Percentiles rank a stretch among this genome's conserved stretches.
phyloP scores from a whole-genome alignment of 2,113 vertebrate genomes.

The Pelecanoides urinatrix region DNA sequence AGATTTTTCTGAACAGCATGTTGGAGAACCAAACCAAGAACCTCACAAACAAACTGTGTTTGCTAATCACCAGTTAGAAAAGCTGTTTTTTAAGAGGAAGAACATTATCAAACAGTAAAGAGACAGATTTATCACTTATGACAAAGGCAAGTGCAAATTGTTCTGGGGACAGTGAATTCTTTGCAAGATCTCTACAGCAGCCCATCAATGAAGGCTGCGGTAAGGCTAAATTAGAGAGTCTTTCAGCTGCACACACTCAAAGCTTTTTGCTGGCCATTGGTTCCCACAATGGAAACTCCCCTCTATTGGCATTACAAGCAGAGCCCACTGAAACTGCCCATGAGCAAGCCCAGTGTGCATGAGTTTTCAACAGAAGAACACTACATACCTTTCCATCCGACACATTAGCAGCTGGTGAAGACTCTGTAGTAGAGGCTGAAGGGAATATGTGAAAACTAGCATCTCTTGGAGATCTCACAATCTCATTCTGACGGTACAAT shows the following conservation, averaged over 20 bases:
- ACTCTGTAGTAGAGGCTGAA: slow-evolving; percentile 84
- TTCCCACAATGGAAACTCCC: not conserved
- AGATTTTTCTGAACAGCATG: not conserved
- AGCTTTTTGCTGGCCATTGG: not conserved
- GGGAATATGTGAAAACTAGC: slow-evolving; percentile 92
- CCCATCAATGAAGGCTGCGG: not conserved
- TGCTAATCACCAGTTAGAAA: not conserved
- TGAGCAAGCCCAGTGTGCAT: not conserved
- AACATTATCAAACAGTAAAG: not conserved
- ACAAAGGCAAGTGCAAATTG: not conserved
- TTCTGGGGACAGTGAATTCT: not conserved
- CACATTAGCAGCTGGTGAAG: slow-evolving; percentile 84
- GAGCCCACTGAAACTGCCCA: not conserved
- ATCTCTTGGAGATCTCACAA: slow-evolving; percentile 93
- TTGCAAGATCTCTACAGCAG: not conserved
- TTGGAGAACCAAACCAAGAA: not conserved
- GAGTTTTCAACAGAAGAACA: not conserved
- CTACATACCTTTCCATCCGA: slow-evolving; percentile 86
- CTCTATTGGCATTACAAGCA: not conserved
- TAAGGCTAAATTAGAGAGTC: not conserved
- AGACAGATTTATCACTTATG: not conserved
- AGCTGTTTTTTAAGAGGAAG: not conserved
- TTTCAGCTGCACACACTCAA: not conserved
- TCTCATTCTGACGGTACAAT: slow-evolving; percentile 96
- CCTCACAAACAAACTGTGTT: not conserved